These are phyloP conservation scores for Otocyon megalotis DNA, from an alignment of 2,113 vertebrate genomes.

Conservation along the genomic window DNA sequence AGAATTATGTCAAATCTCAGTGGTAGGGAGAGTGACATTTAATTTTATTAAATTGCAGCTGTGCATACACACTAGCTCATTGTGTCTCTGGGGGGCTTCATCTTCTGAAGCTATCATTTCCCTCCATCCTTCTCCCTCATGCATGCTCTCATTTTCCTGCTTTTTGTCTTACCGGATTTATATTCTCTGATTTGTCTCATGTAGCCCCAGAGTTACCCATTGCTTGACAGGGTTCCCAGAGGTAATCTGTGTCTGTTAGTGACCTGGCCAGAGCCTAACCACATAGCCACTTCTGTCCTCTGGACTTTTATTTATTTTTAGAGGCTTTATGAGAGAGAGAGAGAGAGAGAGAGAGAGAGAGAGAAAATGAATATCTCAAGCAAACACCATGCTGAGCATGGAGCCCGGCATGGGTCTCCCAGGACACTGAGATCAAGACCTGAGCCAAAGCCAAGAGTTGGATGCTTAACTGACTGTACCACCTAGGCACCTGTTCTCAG, in stretches of 20 bases:
- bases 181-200: background rate
- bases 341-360: background rate
- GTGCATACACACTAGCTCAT: background rate
- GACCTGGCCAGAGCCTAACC: background rate
- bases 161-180: background rate
- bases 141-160: background rate
- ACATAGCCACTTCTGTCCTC: background rate
- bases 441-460: background rate
- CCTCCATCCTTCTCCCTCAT: background rate
- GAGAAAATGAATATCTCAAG: background rate
- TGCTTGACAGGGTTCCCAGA: background rate
- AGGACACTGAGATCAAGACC: background rate
- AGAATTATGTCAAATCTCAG: background rate
- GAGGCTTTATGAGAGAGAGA: background rate
- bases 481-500: background rate
- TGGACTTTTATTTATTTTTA: background rate
- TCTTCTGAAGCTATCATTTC: background rate
- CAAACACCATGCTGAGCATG: background rate
- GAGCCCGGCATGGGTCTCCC: background rate
- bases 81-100: background rate
- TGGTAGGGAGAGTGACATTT: background rate
- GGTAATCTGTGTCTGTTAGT: background rate
- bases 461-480: background rate
- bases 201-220: background rate
- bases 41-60: conserved; percentile 8